Conservation (phyloP, 2,888 invertebrate species). For the Diaphora mendica region DNA sequence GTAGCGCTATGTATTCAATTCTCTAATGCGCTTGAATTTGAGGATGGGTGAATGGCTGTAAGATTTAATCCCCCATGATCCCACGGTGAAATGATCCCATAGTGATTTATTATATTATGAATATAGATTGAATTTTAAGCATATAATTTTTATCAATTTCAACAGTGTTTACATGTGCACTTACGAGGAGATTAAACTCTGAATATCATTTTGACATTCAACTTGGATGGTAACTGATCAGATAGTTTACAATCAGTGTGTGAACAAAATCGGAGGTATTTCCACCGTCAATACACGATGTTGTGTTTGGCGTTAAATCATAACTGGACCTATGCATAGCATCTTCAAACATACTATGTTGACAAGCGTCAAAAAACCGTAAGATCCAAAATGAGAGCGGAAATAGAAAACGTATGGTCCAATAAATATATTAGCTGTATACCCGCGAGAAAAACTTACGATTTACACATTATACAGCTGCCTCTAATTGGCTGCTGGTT, state of each 20-base stretch:
- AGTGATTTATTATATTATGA: background rate
- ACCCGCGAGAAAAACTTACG: constrained; percentile 63
- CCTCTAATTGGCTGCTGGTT: constrained; percentile 69
- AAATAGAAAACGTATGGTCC: constrained; percentile 19
- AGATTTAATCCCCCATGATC: too few species aligned
- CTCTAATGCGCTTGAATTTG: too few species aligned
- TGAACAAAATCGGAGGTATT: background rate
- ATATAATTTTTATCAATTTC: background rate
- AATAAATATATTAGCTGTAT: constrained; percentile 13
- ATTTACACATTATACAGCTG: constrained; percentile 59
- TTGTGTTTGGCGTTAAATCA: background rate
- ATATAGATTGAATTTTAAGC: background rate
- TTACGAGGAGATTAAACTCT: background rate
- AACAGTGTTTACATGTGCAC: background rate
- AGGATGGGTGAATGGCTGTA: too few species aligned
- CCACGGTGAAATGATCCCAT: too few species aligned
- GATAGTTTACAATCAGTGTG: too few species aligned
- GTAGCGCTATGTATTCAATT: too few species aligned
- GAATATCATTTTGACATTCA: background rate
- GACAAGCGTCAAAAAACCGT: constrained; percentile 14
- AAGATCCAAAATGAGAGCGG: constrained; percentile 11
- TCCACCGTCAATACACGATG: background rate
- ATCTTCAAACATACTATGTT: background rate
- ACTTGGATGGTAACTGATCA: background rate
- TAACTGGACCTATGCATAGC: background rate